Evolutionary conservation across 2,797 vertebrate genomes (phyloP), one percentile per base, ranked within the genome.

Genomic region (Protosalanx chinensis): DNA sequence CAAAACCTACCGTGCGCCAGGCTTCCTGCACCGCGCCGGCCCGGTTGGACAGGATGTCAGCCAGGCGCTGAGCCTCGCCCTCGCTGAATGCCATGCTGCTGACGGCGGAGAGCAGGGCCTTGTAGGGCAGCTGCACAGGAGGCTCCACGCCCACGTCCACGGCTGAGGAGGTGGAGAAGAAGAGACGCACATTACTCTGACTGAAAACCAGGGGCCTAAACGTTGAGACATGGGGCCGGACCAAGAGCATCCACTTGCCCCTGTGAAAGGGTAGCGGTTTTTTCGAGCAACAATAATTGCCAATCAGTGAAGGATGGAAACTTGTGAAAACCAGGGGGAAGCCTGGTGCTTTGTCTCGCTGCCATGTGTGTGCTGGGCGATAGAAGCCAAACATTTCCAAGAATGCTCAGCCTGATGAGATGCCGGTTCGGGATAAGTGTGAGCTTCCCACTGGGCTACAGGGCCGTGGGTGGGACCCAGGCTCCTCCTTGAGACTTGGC

Each of bases 41-140:
- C 86, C 96, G 98, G 80, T 97, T 95, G 0, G 95, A 93, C 58
- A 99, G 92, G 84, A 98, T 94, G 88, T 98, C 95, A 0, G 98
- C 96, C 80, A 99, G 95, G 70, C 87, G 91, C 72, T 96, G 95
- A 35, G 94, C 93, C 82, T 98, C 96, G 1, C 93, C 93, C 81
- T 97, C 95, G 0, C 85, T 97, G 88, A 99, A 96, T 53, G 91
- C 91, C 95, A 94, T 97, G 89, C 87, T 95, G 76, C 91, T 93
- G 73, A 99, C 70, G 0, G 94, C 93, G 75, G 96, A 97, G 69
- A 95, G 87, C 6, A 99, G 90, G 0, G 94, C 89, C 89, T 96
- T 97, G 87, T 95, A 98, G 57, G 97, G 94, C 68, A 98, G 89
- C 84, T 91, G 94, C 62, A 96, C 84, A 0, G 94, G 91, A 0